phyloP scores from a whole-genome alignment of 1,140 invertebrate species.

The Paramacrobiotus metropolitanus region DNA sequence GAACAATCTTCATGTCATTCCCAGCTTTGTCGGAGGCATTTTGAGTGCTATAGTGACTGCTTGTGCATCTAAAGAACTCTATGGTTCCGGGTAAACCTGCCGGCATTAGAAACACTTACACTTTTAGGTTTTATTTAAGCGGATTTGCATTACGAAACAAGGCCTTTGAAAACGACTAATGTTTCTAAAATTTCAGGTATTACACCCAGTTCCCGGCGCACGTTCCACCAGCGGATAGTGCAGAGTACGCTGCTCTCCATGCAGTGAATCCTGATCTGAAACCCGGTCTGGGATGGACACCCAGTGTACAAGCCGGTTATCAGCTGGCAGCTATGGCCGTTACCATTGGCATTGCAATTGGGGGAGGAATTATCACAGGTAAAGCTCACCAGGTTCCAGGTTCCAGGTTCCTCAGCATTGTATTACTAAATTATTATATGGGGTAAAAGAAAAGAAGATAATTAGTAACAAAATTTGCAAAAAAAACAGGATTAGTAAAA shows the following conservation, averaged over 20 bases:
- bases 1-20: constrained; percentile 85
- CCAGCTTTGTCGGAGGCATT: constrained; percentile 57
- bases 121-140: too few species aligned
- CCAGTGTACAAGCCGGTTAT: constrained; percentile 43
- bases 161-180: too few species aligned
- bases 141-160: too few species aligned
- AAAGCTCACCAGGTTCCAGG: constrained; percentile 13
- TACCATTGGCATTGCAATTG: constrained; percentile 41
- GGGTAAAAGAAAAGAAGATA: too few species aligned
- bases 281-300: constrained; percentile 34
- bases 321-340: constrained; percentile 45
- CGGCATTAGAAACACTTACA: too few species aligned
- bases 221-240: constrained; percentile 22
- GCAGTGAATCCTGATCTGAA: constrained; percentile 15
- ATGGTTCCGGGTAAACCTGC: constrained; percentile 25
- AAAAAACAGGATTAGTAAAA: too few species aligned
- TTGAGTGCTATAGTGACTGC: constrained; percentile 47
- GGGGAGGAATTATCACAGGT: constrained; percentile 58
- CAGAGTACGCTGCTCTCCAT: constrained; percentile 17
- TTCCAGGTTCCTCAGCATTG: too few species aligned
- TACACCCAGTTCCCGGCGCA: constrained; percentile 28
- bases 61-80: constrained; percentile 34
- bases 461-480: too few species aligned
- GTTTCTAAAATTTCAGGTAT: too few species aligned
- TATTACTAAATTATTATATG: background rate